Conservation (phyloP, 1,140 invertebrate genomes). For the Pogonus chalceus region DNA sequence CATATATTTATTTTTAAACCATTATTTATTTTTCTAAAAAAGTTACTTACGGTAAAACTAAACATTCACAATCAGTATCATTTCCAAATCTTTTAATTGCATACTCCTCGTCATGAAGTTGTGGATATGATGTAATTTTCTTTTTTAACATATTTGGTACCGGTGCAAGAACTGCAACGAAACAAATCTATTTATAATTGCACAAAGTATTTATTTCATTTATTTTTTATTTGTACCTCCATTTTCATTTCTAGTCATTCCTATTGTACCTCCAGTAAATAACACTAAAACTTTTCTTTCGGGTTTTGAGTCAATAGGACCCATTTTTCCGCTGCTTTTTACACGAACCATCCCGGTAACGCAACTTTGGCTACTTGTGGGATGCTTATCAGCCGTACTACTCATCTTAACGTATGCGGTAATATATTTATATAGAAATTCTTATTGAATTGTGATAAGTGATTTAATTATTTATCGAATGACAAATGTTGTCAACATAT, state of each 20-base stretch:
- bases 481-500: no score
- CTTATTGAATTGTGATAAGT: no score
- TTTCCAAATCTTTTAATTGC: conserved; percentile 42
- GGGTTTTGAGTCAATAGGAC: not conserved
- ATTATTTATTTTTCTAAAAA: not conserved
- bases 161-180: conserved; percentile 48
- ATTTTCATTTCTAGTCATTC: conserved; percentile 66
- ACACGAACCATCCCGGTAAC: not conserved
- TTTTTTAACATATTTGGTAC: conserved; percentile 49
- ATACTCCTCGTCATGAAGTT: conserved; percentile 63
- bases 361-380: no score
- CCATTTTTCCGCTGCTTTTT: not conserved
- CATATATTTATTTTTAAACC: no score
- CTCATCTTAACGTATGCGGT: not conserved
- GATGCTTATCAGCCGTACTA: no score
- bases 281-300: conserved; percentile 54
- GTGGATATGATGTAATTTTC: conserved; percentile 48
- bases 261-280: conserved; percentile 83
- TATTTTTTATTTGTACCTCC: conserved; percentile 55
- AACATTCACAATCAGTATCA: conserved; percentile 37
- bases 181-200: conserved; percentile 9
- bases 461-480: no score
- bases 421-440: no score
- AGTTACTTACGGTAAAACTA: conserved; percentile 54
- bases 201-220: not conserved